Conservation (phyloP, 2,797 vertebrate genomes). For the Tauraco hartlaubi region DNA sequence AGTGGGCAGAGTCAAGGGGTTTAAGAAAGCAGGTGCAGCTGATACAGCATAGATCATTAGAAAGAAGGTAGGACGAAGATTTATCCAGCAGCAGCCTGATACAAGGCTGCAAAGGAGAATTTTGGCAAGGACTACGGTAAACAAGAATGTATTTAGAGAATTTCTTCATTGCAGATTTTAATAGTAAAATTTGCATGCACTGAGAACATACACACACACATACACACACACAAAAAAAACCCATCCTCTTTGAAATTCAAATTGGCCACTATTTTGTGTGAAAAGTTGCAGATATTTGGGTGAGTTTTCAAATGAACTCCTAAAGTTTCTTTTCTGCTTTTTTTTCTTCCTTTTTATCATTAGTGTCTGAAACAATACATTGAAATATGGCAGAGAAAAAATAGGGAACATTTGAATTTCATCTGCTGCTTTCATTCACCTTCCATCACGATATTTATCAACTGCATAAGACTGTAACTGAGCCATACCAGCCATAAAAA, state of each 20-base stretch:
- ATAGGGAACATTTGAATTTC: not conserved
- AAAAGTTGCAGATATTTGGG: not conserved
- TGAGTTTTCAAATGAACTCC: not conserved
- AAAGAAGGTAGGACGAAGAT: not conserved
- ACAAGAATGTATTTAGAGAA: not conserved
- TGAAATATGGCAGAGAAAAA: not conserved
- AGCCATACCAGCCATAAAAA: not conserved
- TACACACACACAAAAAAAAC: rapidly evolving
- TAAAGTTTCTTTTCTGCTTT: not conserved
- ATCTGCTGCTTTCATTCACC: not conserved
- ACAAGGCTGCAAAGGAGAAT: not conserved
- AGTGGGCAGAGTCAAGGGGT: not conserved
- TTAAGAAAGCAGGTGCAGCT: not conserved
- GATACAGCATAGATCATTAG: not conserved
- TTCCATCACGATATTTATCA: not conserved
- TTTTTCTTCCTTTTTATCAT: not conserved
- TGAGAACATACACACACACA: not conserved
- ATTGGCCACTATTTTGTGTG: not conserved
- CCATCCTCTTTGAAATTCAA: not conserved
- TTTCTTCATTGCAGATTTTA: not conserved
- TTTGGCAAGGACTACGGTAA: not conserved
- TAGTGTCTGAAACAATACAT: not conserved
- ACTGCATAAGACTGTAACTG: not conserved
- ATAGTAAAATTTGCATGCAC: not conserved
- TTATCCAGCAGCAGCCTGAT: not conserved